Conservation (phyloP, 1,140 invertebrate genomes). For the Heterodera schachtii region DNA sequence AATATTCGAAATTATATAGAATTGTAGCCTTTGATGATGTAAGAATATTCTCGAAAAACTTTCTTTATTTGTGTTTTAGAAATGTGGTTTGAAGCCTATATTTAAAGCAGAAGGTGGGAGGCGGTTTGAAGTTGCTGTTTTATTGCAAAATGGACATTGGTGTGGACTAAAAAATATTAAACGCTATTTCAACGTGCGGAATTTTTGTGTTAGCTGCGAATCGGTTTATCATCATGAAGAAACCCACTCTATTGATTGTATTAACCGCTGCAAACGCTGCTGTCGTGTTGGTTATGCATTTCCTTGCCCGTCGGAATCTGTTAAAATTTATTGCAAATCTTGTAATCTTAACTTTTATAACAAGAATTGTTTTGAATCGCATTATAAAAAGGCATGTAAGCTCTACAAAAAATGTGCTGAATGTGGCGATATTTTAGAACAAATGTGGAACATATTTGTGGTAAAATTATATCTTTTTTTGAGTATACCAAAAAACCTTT, state of each 20-base stretch:
- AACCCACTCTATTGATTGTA: neutral
- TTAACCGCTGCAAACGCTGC: neutral
- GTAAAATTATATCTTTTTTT: too few species aligned
- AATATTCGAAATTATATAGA: neutral
- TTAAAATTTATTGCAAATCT: neutral
- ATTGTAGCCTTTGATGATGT: neutral
- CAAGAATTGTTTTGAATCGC: neutral
- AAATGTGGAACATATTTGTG: neutral
- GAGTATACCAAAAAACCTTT: too few species aligned
- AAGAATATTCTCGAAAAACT: neutral
- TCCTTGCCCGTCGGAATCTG: neutral
- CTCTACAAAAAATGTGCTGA: too few species aligned
- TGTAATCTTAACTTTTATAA: slow-evolving; percentile 9
- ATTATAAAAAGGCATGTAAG: neutral
- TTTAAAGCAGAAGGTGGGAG: neutral
- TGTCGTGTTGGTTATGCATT: neutral
- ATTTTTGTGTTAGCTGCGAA: slow-evolving; percentile 12
- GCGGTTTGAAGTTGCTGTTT: neutral
- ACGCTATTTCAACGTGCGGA: neutral
- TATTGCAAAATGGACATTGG: neutral
- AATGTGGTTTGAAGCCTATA: neutral
- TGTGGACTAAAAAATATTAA: neutral
- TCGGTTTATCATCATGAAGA: neutral
- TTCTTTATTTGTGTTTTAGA: neutral
- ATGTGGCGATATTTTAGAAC: neutral